These are phyloP conservation scores for Mallotus villosus DNA, from an alignment of 2,797 vertebrate genomes.

Conservation along the genomic window DNA sequence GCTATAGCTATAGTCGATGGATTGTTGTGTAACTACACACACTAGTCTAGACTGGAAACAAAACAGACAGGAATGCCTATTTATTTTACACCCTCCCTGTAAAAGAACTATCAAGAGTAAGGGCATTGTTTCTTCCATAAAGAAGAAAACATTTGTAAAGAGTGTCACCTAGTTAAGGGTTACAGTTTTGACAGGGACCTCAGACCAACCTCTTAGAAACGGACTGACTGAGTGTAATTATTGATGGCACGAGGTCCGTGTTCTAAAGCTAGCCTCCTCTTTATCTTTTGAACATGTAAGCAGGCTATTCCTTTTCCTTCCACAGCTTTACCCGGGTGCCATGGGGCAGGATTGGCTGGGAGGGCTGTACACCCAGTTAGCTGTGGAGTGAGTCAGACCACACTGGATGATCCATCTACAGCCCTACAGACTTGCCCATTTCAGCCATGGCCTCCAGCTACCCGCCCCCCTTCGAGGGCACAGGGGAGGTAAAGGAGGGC, in stretches of 20 bases:
- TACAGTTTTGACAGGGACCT: neutral
- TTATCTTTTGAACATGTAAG: constrained; percentile 12
- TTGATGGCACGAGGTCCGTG: too few relatives aligned
- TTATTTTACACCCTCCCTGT: too few relatives aligned
- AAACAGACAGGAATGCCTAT: too few relatives aligned
- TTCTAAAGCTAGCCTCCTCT: neutral
- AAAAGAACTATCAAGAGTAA: too few relatives aligned
- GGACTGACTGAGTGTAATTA: neutral
- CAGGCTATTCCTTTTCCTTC: neutral
- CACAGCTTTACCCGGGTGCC: constrained; percentile 15
- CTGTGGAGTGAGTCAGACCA: constrained; percentile 42
- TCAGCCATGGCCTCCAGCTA: constrained; percentile 84
- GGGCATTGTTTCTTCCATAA: too few relatives aligned
- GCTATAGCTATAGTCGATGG: too few relatives aligned
- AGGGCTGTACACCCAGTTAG: constrained; percentile 43
- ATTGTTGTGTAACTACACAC: too few relatives aligned
- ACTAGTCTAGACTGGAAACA: too few relatives aligned
- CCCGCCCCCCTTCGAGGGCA: constrained; percentile 82
- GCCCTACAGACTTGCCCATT: constrained; percentile 14
- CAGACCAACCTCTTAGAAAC: neutral
- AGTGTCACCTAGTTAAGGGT: neutral
- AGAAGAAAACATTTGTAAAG: too few relatives aligned
- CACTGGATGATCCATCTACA: constrained; percentile 18
- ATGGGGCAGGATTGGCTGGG: constrained; percentile 52
- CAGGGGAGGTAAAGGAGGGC: constrained; percentile 89